These are phyloP conservation scores for Musca vetustissima DNA, from an alignment of 1,140 invertebrate species.

Conservation along the genomic window DNA sequence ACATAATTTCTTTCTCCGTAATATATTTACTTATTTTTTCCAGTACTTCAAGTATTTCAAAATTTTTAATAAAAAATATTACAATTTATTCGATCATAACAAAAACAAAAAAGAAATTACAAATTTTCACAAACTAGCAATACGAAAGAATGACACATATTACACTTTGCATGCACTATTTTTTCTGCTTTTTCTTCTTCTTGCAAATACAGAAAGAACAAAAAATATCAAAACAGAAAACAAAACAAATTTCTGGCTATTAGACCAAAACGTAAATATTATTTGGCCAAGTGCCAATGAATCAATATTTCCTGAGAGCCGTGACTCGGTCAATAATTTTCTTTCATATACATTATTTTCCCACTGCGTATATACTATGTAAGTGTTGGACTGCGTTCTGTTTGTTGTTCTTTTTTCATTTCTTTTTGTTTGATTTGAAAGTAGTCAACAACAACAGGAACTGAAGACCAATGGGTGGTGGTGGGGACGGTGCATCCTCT, in stretches of 20 bases:
- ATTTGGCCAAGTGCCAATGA: constrained; percentile 12
- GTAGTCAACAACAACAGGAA: no score
- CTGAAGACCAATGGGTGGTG: not conserved
- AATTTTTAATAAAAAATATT: not conserved
- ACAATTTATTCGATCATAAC: not conserved
- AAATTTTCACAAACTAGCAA: not conserved
- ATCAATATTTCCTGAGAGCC: constrained; percentile 21
- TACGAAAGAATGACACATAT: not conserved
- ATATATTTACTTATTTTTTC: no score
- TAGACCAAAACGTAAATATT: constrained; percentile 19
- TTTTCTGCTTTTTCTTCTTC: not conserved
- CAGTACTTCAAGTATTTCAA: no score
- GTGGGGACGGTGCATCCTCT: no score
- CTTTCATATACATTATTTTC: not conserved
- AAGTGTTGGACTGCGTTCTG: not conserved
- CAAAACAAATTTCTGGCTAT: not conserved
- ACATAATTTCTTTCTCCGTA: no score
- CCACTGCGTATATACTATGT: no score
- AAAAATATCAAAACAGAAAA: no score
- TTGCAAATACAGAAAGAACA: not conserved
- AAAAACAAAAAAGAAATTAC: constrained; percentile 20
- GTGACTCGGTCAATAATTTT: constrained; percentile 27
- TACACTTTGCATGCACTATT: not conserved
- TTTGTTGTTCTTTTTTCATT: not conserved
- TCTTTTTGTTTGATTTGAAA: not conserved